A percentile compares a stretch with the other conserved stretches of the same genome.
Conservation (phyloP, 1,140 invertebrate species). For the Drosophila athabasca region DNA sequence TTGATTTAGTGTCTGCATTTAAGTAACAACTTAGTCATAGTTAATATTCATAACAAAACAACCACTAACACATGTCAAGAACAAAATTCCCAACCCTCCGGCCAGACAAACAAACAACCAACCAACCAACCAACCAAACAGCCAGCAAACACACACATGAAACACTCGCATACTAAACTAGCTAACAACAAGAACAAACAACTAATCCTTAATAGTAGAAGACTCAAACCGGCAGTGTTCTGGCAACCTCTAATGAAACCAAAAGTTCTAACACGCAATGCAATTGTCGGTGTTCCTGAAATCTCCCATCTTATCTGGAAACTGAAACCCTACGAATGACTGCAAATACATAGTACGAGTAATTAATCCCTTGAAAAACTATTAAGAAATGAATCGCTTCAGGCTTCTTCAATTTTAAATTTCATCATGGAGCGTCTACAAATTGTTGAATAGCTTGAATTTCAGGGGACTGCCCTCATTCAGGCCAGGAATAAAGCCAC, state of each 20-base stretch:
- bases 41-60: conserved; percentile 31
- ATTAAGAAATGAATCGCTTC: too few species aligned
- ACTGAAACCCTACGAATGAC: too few species aligned
- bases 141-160: not conserved
- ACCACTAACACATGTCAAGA: conserved; percentile 35
- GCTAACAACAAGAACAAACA: conserved; percentile 6
- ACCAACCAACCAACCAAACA: not conserved
- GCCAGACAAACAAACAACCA: conserved; percentile 23
- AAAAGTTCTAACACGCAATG: not conserved
- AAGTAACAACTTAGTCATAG: conserved; percentile 55
- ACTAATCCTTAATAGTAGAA: conserved; percentile 2
- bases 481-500: too few species aligned
- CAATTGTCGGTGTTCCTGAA: too few species aligned
- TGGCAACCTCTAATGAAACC: conserved; percentile 13
- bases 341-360: too few species aligned
- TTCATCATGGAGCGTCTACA: too few species aligned
- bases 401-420: too few species aligned
- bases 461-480: too few species aligned
- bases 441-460: too few species aligned
- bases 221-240: not conserved
- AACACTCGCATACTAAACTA: conserved; percentile 4
- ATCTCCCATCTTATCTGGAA: too few species aligned
- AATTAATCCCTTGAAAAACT: too few species aligned
- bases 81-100: conserved; percentile 11
- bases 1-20: conserved; percentile 56